Evolutionary conservation across 2,888 invertebrate genomes (phyloP).

Genomic region (Drosophila seclusa): DNA sequence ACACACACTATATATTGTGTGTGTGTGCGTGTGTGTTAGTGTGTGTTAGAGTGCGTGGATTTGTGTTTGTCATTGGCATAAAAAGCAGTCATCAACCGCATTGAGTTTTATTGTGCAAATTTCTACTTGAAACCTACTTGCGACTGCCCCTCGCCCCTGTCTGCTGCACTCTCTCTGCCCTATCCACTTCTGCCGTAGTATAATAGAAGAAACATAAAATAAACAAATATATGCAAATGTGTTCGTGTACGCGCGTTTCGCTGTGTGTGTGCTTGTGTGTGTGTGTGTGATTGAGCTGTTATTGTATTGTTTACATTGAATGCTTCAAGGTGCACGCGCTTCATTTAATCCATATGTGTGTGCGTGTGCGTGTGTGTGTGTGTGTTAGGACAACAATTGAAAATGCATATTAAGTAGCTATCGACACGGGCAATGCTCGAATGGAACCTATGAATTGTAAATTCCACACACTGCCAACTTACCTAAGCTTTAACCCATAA

Average conservation of each 20-base stretch:
- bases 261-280: conserved; percentile 2
- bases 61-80: conserved; percentile 52
- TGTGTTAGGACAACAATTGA: conserved; percentile 60
- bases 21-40: background rate
- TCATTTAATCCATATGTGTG: conserved; percentile 48
- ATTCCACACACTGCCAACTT: conserved; percentile 15
- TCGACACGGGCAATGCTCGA: conserved; percentile 34
- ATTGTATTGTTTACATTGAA: conserved; percentile 64
- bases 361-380: conserved; percentile 13
- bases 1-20: background rate
- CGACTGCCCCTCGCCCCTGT: conserved; percentile 11
- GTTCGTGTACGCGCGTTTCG: conserved; percentile 17
- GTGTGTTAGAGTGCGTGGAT: conserved; percentile 6
- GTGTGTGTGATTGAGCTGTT: conserved; percentile 22
- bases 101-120: conserved; percentile 74
- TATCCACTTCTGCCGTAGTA: conserved; percentile 12
- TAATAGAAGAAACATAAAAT: conserved; percentile 69
- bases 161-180: background rate
- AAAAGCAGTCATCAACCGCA: conserved; percentile 65
- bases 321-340: conserved; percentile 69
- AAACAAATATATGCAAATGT: conserved; percentile 76
- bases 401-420: conserved; percentile 73
- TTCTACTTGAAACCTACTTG: conserved; percentile 64
- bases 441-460: conserved; percentile 36
- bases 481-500: conserved; percentile 41